Base-by-base conservation (phyloP, 2,797 vertebrate genomes). In the Rhinogobio ventralis region DNA sequence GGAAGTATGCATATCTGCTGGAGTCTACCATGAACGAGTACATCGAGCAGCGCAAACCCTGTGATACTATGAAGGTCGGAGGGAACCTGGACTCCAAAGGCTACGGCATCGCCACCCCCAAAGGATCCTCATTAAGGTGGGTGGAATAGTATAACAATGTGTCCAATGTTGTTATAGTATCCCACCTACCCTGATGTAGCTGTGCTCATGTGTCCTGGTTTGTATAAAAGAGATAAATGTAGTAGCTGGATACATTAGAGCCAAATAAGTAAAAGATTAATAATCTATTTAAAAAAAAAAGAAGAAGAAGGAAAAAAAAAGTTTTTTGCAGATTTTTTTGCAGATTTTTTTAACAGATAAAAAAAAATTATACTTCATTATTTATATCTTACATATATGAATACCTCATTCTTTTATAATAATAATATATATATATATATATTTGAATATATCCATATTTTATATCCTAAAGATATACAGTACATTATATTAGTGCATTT, bases 141-240 rank as follows among this genome's bases (percentile, higher is more conserved):
- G 98, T 99, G 98, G 98, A 99, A 99, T 99, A 99, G 98, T 99
- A 99, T 99, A 99, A 99, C 98, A 99, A 99, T 99, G 96, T 99
- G 97, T 95, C 95, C 95, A 97, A 99, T 99, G 97, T 99, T 99
- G 98, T 99, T 99, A 99, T 99, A 99, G 98, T 99, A 99, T 99
- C 97, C 98, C 98, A 99, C 98, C 98, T 99, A 99, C 98, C 98
- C 98, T 99, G 98, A 99, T 99, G 98, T 99, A 97, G 97, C 96
- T 98, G 97, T 98, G 95, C 96, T 97, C 96, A 97, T 97, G 91
- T 96, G 95, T 96, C 90, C 97, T 97, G 98, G 98, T 99, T 99
- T 99, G 98, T 99, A 99, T 97, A 94, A 91, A 96, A 96, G 95
- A 95, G 96, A 81, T 25, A 93, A 96, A 97, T 14, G 60, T 49